Base-by-base conservation (phyloP, 2,113 vertebrate species). In the Callithrix jacchus region DNA sequence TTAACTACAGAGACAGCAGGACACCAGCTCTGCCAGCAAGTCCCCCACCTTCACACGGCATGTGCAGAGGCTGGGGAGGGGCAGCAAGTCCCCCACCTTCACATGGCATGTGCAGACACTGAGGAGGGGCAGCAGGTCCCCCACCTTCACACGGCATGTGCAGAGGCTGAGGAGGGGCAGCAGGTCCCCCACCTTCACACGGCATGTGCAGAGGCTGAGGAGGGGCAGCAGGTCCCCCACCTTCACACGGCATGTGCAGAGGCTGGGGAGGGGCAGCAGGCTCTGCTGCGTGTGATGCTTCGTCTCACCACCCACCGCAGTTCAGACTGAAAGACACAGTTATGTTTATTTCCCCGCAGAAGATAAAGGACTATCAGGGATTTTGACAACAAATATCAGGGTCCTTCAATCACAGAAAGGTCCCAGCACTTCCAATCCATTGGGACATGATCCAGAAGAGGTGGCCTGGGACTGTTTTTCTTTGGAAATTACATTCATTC, bases 231-330 rank as follows among this genome's bases (percentile, higher is more conserved):
- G 40, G 37, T 1, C n/a, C 37, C 30, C 83, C 4, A 17, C 77
- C 64, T 61, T 64, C 52, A 11, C 52, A 3, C 9, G 2, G 52
- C 11, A 7, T 8, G 10, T 5, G 10, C 54, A 49, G 45, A 45
- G 12, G 73, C 13, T 13, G 12, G 14, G 40, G 12, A 45, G 23
- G 25, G 35, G 17, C 16, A 10, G 27, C 20, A 4, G 8, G 66
- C 32, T 12, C 27, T 25, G 14, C 49, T 52, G 40, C 5, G 17
- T 0, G 12, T 56, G 27, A 6, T 6, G 0, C 9, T 12, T 30
- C 8, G 0, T 0, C 7, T 5, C 42, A 35, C 32, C 45, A n/a
- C 27, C 32, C 23, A 58, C 10, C 12, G 35, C 66, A 64, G 42
- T 27, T 61, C 16, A 80, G 32, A 32, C 32, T 0, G 3, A 49